A percentile compares a stretch with the other conserved stretches of the same genome.
These are phyloP conservation scores for Coracias cyanogaster DNA, from an alignment of 2,797 vertebrate species.

Conservation along the genomic window DNA sequence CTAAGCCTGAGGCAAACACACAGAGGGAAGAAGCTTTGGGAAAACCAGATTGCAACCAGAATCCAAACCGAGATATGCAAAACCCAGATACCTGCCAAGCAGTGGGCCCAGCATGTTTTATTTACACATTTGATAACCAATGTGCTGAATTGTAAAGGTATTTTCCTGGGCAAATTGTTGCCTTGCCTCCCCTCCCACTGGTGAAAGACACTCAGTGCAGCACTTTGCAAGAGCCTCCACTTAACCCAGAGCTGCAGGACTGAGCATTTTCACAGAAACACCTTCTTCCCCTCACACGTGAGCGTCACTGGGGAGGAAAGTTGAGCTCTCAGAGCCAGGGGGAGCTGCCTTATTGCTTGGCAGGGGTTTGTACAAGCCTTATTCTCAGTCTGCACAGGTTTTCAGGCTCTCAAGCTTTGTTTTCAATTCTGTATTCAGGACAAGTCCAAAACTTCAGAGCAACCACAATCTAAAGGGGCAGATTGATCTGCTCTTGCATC, in stretches of 20 bases:
- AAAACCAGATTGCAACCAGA: not conserved
- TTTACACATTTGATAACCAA: not conserved
- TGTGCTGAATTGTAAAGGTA: not conserved
- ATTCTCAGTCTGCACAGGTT: not conserved
- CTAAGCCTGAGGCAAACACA: conserved; percentile 21
- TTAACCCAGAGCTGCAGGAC: not conserved
- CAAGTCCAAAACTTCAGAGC: conserved; percentile 37
- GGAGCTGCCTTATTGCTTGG: conserved; percentile 9
- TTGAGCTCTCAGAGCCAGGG: not conserved
- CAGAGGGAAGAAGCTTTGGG: conserved; percentile 30
- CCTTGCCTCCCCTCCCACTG: not conserved
- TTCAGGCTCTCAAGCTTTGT: not conserved
- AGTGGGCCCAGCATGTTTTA: not conserved
- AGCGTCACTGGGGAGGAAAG: not conserved
- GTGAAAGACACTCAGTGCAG: not conserved
- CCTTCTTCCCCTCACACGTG: not conserved
- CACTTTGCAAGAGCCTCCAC: not conserved
- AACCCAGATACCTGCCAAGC: not conserved
- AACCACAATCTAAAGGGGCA: not conserved
- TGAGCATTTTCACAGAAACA: not conserved
- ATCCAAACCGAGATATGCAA: not conserved
- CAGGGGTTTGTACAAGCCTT: not conserved
- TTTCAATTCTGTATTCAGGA: conserved; percentile 33
- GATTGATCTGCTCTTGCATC: conserved; percentile 24
- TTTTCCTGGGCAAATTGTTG: not conserved